Evolutionary conservation across 2,797 vertebrate species (phyloP).

Genomic region (Galagoides demidoff): DNA sequence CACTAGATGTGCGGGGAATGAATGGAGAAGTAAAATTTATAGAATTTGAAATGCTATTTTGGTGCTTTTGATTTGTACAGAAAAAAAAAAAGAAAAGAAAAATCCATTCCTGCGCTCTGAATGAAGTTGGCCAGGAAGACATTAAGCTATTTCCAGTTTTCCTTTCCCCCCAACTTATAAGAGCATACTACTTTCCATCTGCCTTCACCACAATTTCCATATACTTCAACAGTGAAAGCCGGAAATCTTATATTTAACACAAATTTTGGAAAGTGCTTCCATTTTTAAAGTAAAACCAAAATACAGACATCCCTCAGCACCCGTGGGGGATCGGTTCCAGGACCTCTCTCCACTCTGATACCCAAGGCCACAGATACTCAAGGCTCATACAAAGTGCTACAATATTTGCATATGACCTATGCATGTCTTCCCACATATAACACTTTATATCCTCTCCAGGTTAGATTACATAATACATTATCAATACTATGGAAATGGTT

Average conservation of each 20-base stretch:
- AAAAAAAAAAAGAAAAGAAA: not conserved
- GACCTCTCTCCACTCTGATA: not conserved
- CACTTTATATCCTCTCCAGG: not conserved
- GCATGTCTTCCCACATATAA: not conserved
- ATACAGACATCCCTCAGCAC: not conserved
- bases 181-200: slow-evolving; percentile 74
- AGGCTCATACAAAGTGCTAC: not conserved
- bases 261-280: slow-evolving; percentile 68
- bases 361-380: not conserved
- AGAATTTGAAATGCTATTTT: slow-evolving; percentile 43
- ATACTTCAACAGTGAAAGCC: slow-evolving; percentile 47
- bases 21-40: not conserved
- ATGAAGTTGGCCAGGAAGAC: slow-evolving; percentile 62
- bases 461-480: not conserved
- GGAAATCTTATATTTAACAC: slow-evolving; percentile 74
- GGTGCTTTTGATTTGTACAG: slow-evolving; percentile 40
- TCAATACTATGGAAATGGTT: not conserved
- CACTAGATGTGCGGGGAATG: not conserved
- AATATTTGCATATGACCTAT: not conserved
- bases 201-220: slow-evolving; percentile 73
- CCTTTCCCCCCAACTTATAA: not conserved
- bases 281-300: slow-evolving; percentile 74
- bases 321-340: not conserved
- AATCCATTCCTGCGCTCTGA: slow-evolving; percentile 51
- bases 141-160: slow-evolving; percentile 58